Conservation (phyloP, 2,888 invertebrate species). For the Cryptus armator region DNA sequence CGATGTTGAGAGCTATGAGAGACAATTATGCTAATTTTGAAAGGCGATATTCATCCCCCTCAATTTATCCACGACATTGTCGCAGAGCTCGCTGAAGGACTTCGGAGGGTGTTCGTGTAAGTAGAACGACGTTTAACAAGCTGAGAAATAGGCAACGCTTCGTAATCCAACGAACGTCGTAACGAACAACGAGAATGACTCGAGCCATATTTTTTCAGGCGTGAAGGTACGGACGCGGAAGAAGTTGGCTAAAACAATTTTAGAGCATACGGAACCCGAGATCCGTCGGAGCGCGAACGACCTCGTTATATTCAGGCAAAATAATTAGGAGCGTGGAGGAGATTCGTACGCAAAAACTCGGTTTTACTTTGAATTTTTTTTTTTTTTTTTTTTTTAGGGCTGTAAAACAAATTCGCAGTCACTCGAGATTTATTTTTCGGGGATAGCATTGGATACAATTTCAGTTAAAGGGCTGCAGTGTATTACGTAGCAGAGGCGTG, state of each 20-base stretch:
- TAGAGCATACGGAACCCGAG: neutral
- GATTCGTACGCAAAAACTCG: neutral
- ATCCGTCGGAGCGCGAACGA: no score
- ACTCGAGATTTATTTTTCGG: slow-evolving; percentile 11
- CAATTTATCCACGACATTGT: slow-evolving; percentile 23
- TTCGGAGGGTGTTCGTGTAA: neutral
- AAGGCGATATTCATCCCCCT: slow-evolving; percentile 12
- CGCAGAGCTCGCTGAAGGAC: neutral
- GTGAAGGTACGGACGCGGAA: neutral
- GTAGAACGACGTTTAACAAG: slow-evolving; percentile 30
- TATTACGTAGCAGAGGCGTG: neutral
- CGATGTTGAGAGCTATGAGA: slow-evolving; percentile 2
- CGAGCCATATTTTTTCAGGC: slow-evolving; percentile 30
- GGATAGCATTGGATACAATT: neutral
- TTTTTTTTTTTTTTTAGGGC: neutral
- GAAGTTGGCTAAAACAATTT: slow-evolving; percentile 17
- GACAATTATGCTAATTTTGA: slow-evolving; percentile 40
- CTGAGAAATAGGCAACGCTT: slow-evolving; percentile 3
- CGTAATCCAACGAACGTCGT: slow-evolving; percentile 18
- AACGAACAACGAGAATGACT: slow-evolving; percentile 11
- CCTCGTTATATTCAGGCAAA: slow-evolving; percentile 10
- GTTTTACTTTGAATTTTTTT: neutral
- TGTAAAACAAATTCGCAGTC: neutral
- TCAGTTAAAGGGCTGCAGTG: neutral
- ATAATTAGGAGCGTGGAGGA: neutral